phyloP scores from a whole-genome alignment of 2,888 invertebrate genomes.

The Rapana venosa region DNA sequence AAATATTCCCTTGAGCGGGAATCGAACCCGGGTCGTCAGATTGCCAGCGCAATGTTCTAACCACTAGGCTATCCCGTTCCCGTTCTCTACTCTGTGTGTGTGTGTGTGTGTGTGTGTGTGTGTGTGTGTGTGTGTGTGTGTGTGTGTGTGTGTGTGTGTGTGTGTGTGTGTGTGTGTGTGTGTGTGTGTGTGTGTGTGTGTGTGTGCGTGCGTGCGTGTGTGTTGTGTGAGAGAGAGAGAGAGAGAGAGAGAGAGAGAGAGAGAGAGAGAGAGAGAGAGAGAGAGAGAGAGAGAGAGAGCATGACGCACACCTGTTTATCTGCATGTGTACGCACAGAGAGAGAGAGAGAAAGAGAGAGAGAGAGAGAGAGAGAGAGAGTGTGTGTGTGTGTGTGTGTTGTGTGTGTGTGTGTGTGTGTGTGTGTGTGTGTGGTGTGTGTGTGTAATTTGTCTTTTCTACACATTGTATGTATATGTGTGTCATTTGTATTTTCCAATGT shows the following conservation, averaged over 20 bases:
- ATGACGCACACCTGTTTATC: neutral
- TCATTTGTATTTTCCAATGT: too few relatives aligned
- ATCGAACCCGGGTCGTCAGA: too few relatives aligned
- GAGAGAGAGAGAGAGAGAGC: neutral
- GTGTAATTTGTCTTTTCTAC: too few relatives aligned
- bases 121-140: slow-evolving; percentile 14
- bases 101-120: neutral
- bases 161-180: slow-evolving; percentile 18
- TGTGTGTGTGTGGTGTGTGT: too few relatives aligned
- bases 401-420: too few relatives aligned
- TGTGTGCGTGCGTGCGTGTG: neutral
- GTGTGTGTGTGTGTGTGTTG: too few relatives aligned
- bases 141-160: slow-evolving; percentile 18
- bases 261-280: neutral
- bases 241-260: fast-evolving
- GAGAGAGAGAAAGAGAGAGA: neutral
- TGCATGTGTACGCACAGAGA: neutral
- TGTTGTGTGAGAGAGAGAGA: neutral
- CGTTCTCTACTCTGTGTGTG: neutral
- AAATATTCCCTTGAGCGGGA: too few relatives aligned
- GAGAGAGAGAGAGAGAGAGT: neutral
- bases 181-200: slow-evolving; percentile 2
- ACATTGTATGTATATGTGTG: too few relatives aligned
- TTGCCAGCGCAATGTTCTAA: too few relatives aligned
- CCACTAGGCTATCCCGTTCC: too few relatives aligned